Conservation (phyloP, 2,797 vertebrate genomes). For the Chaetodon trifasciatus region DNA sequence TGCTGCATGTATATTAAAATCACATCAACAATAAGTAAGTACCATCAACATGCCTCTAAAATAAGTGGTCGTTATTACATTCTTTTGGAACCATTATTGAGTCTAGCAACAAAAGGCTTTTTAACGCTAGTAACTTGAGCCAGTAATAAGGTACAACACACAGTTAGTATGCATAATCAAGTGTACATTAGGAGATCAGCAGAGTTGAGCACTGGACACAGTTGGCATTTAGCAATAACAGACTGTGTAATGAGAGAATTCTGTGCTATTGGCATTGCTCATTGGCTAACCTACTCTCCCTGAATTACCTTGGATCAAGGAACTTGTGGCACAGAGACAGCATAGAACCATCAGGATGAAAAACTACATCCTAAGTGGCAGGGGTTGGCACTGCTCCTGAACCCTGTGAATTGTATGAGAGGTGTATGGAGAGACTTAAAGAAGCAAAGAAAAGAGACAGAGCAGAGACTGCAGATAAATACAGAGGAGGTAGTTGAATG, state of each 20-base stretch:
- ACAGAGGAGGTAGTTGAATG: conserved; percentile 49
- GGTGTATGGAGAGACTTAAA: conserved; percentile 35
- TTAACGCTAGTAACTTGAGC: background rate
- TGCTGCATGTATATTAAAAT: background rate
- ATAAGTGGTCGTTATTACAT: conserved; percentile 10
- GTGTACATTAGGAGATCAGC: background rate
- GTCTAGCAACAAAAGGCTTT: background rate
- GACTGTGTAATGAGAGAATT: conserved; percentile 15
- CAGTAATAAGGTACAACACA: background rate
- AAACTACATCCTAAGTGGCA: conserved; percentile 39
- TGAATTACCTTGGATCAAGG: conserved; percentile 27
- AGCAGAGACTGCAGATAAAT: conserved; percentile 61
- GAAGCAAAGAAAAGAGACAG: conserved; percentile 42
- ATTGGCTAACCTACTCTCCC: conserved; percentile 28
- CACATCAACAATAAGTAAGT: background rate
- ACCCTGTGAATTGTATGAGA: conserved; percentile 46
- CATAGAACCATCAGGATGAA: conserved; percentile 40
- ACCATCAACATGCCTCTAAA: conserved; percentile 29
- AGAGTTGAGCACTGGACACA: conserved; percentile 25
- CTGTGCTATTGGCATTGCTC: conserved; percentile 23
- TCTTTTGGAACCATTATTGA: background rate
- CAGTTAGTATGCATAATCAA: background rate
- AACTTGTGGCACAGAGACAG: conserved; percentile 32
- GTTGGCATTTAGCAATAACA: conserved; percentile 34
- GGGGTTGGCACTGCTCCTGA: conserved; percentile 44